Base-by-base conservation (phyloP, 2,888 invertebrate genomes). In the Schrankia costaestrigalis region DNA sequence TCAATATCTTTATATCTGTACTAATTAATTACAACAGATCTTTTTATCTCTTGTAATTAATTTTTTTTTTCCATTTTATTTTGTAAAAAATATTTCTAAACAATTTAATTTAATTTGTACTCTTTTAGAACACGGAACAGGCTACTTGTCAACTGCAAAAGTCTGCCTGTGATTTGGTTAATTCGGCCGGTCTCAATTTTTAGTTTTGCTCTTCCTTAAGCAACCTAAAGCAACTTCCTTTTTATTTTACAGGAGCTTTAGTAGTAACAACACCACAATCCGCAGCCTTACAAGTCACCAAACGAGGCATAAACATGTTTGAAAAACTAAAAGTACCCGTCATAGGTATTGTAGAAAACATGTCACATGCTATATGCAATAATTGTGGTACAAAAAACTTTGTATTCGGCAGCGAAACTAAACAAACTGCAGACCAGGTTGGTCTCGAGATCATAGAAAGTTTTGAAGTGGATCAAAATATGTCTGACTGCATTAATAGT, bases 261-360 rank as follows among this genome's bases (percentile, higher is more conserved):
- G 84, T 98, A 27, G 96, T 98, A 0, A 96, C 97, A 5, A 98
- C 97, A 0, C 97, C 98, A 0, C 98, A 98, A 73, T 91, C 91
- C 32, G 94, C 97, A 1, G 94, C 98, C 0, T 70, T 97, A 3
- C 92, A 96, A 68, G 97, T 98, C 12, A 95, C 97, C 0, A 89
- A 91, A 57, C 90, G 96, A 55, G 97, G 97, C 7, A 93, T 94
- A 0, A 92, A 92, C 55, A 97, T 98, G 97, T 96, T 96, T 63
- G 89, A 91, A 41, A 96, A 94, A 70, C 87, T 97, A 1, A 90
- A 92, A 44, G 91, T 96, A 4, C 95, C 96, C 0, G 90, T 97
- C 22, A 89, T 95, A 26, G 98, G 98, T n/a, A 72, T 97, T 40
- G 92, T 97, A 0, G 95, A 97, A 70, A 98, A 98, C 76, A 98